Evolutionary conservation across 2,797 vertebrate genomes (phyloP), one percentile per base, ranked within the genome.

Genomic region (Emys orbicularis): DNA sequence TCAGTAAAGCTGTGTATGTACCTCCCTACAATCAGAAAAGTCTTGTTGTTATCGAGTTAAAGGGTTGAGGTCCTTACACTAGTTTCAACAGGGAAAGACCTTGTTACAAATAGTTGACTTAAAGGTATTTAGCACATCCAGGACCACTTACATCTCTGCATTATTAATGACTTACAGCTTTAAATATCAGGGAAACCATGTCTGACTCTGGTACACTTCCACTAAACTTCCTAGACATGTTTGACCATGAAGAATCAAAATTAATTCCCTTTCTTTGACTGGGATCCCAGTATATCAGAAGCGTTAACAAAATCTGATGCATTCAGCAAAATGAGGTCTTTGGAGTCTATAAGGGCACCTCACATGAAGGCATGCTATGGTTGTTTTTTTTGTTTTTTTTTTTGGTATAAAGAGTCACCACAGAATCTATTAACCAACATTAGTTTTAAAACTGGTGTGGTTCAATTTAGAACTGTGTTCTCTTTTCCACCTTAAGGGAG

Each of bases 101-200:
- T 89, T 85, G 79, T 83, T 94, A 83, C 27, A 90, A 34, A 94
- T 81, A 31, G 92, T 31, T 57, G 90, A 93, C 25, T 84, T n/a
- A 57, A 16, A 2, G 18, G 61, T 90, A 87, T 77, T 49, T 85
- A 54, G 27, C 1, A 5, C 52, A 83, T 83, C 31, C 74, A 91
- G 81, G 79, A 56, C 34, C 3, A 84, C 37, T 90, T 57, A 6
- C n/a, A 10, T 68, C 61, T 68, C 61, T 37, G 34, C 34, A n/a
- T 68, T 65, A 61, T 34, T n/a, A n/a, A 37, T 9, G 8, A 68
- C 34, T 68, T 68, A 68, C 34, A 9, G 18, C 18, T 9, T 68
- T 68, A 68, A 19, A 37, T 37, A 37, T 61, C 34, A 68, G 8
- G 16, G 34, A 68, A 68, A 21, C 8, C 61, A 68, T 37, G 61